Evolutionary conservation across 2,888 invertebrate genomes (phyloP).

Genomic region (Phalera bucephala): DNA sequence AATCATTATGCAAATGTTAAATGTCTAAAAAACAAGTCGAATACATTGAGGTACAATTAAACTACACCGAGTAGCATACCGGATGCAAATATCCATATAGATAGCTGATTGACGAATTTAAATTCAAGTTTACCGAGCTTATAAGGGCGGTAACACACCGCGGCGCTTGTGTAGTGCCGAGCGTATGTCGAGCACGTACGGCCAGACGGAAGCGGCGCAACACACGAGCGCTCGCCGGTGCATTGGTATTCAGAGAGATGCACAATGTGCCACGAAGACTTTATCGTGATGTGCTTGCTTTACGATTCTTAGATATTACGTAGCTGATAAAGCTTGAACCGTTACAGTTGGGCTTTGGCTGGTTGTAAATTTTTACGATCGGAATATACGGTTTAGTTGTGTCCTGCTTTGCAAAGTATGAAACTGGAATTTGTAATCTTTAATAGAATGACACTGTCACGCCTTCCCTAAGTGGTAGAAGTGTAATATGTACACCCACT

Average conservation of each 20-base stretch:
- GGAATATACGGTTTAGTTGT: neutral
- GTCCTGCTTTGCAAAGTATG: no score
- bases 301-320: conserved; percentile 37
- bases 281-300: conserved; percentile 36
- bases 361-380: neutral
- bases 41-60: conserved; percentile 54
- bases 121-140: conserved; percentile 53
- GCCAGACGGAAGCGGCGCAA: conserved; percentile 69
- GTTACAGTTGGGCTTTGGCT: neutral
- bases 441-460: no score
- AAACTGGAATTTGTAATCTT: no score
- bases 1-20: no score
- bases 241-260: conserved; percentile 72
- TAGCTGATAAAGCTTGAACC: conserved; percentile 28
- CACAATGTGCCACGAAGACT: conserved; percentile 58
- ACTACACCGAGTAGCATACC: conserved; percentile 52
- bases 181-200: conserved; percentile 60
- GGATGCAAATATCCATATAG: conserved; percentile 57
- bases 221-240: conserved; percentile 45
- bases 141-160: conserved; percentile 57
- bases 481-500: no score
- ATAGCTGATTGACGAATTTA: conserved; percentile 60
- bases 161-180: conserved; percentile 56
- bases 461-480: no score
- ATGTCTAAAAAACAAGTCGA: no score